Conservation (phyloP, 2,888 invertebrate genomes). For the Plusia festucae region DNA sequence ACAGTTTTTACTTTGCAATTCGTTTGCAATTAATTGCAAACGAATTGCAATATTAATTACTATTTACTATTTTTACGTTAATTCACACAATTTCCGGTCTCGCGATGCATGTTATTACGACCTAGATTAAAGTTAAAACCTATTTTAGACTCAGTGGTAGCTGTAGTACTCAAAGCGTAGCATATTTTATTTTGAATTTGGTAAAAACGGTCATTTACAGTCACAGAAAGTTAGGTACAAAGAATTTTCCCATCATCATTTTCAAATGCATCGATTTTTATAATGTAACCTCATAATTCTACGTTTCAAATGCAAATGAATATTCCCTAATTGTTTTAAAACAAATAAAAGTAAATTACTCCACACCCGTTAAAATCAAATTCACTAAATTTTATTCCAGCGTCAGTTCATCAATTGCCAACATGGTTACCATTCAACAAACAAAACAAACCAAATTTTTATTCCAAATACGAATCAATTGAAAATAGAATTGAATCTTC, state of each 20-base stretch:
- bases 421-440: constrained; percentile 31
- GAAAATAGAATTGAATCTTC: constrained; percentile 18
- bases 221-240: too few species aligned
- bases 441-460: constrained; percentile 33
- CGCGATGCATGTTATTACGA: constrained; percentile 26
- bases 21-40: constrained; percentile 13
- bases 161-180: too few species aligned
- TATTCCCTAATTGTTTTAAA: too few species aligned
- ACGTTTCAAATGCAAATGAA: too few species aligned
- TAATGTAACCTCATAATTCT: too few species aligned
- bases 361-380: constrained; percentile 18
- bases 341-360: neutral
- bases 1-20: neutral
- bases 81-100: constrained; percentile 13
- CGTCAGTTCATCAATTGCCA: constrained; percentile 27
- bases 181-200: too few species aligned
- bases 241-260: too few species aligned
- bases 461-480: constrained; percentile 14
- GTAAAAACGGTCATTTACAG: too few species aligned
- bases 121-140: constrained; percentile 19
- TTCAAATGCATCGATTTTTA: too few species aligned
- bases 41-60: constrained; percentile 15
- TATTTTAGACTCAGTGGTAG: constrained; percentile 16
- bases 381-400: constrained; percentile 25
- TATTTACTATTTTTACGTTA: constrained; percentile 29